A percentile compares a stretch with the other conserved stretches of the same genome.
Evolutionary conservation across 1,140 invertebrate genomes (phyloP).

Genomic region (Phenacoccus solenopsis): DNA sequence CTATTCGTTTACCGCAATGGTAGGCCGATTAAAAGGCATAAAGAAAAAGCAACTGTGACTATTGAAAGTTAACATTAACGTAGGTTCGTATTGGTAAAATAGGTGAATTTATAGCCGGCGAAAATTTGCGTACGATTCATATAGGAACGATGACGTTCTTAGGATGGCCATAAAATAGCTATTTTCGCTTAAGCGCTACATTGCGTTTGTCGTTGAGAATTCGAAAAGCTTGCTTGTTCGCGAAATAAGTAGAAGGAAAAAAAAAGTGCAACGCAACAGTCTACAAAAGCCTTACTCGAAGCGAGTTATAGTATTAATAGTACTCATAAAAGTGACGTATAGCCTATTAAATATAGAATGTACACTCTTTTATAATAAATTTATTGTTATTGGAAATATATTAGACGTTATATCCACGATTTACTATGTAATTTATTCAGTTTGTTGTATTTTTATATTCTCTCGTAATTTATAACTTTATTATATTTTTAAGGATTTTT

Average conservation of each 20-base stretch:
- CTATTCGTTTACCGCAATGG: no score
- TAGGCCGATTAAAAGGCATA: no score
- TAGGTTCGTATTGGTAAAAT: no score
- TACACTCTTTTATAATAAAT: conserved; percentile 3
- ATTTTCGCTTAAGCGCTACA: neutral
- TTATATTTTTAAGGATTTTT: neutral
- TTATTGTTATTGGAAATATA: neutral
- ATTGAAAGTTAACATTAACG: no score
- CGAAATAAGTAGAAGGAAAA: neutral
- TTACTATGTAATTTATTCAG: neutral
- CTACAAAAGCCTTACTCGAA: neutral
- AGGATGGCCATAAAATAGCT: neutral
- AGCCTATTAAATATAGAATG: neutral
- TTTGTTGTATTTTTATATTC: neutral
- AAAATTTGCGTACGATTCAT: neutral
- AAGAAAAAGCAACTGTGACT: no score
- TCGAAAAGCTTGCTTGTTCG: neutral
- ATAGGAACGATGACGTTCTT: neutral
- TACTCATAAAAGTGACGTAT: neutral
- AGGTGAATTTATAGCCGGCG: neutral
- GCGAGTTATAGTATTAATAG: neutral
- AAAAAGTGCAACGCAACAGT: neutral
- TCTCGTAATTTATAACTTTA: neutral
- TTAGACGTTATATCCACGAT: neutral
- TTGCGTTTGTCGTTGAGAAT: neutral